phyloP scores from a whole-genome alignment of 2,113 vertebrate genomes.

The Atherinomorus stipes region DNA sequence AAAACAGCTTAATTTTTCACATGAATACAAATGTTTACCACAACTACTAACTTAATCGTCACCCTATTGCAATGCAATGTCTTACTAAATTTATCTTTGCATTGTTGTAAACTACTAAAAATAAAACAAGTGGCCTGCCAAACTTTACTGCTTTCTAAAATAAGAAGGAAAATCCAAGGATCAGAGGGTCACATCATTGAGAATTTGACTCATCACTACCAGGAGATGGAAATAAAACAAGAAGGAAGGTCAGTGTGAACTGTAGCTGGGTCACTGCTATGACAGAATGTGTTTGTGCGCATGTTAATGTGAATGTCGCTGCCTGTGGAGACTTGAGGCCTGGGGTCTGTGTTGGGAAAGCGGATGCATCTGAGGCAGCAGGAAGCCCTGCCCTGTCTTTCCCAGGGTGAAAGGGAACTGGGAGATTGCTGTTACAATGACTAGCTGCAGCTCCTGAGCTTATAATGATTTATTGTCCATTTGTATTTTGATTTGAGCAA shows the following conservation, averaged over 20 bases:
- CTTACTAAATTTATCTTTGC: slow-evolving; percentile 16
- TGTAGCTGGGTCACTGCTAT: slow-evolving; percentile 24
- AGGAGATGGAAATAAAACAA: slow-evolving; percentile 24
- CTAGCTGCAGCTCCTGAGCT: slow-evolving; percentile 19
- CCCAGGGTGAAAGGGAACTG: slow-evolving; percentile 72
- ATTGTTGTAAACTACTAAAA: slow-evolving; percentile 20
- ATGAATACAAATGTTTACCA: too few species aligned
- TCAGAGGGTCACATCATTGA: slow-evolving; percentile 10
- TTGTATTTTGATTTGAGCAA: slow-evolving; percentile 4
- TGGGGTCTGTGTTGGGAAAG: slow-evolving; percentile 76
- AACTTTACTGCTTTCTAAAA: slow-evolving; percentile 1
- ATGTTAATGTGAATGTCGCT: slow-evolving; percentile 31
- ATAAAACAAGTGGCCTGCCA: not conserved
- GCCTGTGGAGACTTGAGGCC: slow-evolving; percentile 62
- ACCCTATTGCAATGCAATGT: not conserved
- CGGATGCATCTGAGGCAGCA: slow-evolving; percentile 79
- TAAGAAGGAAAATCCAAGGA: not conserved
- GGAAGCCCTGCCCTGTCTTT: slow-evolving; percentile 83
- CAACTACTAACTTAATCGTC: too few species aligned
- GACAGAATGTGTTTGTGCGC: slow-evolving; percentile 13
- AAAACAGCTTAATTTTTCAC: too few species aligned
- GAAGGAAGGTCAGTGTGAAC: slow-evolving; percentile 36
- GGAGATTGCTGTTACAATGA: slow-evolving; percentile 44
- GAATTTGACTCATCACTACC: slow-evolving; percentile 4
- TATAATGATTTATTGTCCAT: slow-evolving; percentile 22